Evolutionary conservation across 2,888 invertebrate genomes (phyloP).

Genomic region (Linnaemya vulpina): DNA sequence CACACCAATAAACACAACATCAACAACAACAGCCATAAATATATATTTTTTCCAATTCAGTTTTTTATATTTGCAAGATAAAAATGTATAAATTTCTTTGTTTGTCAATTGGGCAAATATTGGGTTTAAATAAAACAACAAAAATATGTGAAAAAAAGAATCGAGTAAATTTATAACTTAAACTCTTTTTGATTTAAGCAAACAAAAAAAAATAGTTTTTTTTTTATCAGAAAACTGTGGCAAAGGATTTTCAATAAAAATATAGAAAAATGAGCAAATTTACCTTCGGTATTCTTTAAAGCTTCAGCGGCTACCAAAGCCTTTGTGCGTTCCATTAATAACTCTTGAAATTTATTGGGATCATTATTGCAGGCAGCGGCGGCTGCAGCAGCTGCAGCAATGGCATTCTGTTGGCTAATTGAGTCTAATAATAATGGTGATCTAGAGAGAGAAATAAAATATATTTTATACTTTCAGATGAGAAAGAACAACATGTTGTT

Average conservation of each 20-base stretch:
- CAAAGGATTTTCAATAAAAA: slow-evolving; percentile 23
- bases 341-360: slow-evolving; percentile 88
- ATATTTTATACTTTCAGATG: neutral
- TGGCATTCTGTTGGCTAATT: slow-evolving; percentile 85
- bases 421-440: slow-evolving; percentile 85
- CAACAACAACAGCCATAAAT: slow-evolving; percentile 72
- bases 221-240: slow-evolving; percentile 40
- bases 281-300: slow-evolving; percentile 81
- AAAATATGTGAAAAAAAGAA: slow-evolving; percentile 5
- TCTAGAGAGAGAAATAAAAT: slow-evolving; percentile 72
- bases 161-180: slow-evolving; percentile 1
- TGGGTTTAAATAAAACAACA: slow-evolving; percentile 47
- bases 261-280: slow-evolving; percentile 39
- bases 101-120: slow-evolving; percentile 70
- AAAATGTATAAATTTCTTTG: slow-evolving; percentile 66
- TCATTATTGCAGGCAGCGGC: slow-evolving; percentile 85
- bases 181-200: slow-evolving; percentile 26
- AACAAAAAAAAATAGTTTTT: slow-evolving; percentile 12
- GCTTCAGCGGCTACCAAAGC: slow-evolving; percentile 85
- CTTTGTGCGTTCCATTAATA: slow-evolving; percentile 91
- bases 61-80: slow-evolving; percentile 55
- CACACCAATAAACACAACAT: slow-evolving; percentile 72
- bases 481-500: neutral
- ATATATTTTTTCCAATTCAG: slow-evolving; percentile 56
- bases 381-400: slow-evolving; percentile 87